Conservation (phyloP, 2,797 vertebrate species). For the Scolopax bukidnonensis region DNA sequence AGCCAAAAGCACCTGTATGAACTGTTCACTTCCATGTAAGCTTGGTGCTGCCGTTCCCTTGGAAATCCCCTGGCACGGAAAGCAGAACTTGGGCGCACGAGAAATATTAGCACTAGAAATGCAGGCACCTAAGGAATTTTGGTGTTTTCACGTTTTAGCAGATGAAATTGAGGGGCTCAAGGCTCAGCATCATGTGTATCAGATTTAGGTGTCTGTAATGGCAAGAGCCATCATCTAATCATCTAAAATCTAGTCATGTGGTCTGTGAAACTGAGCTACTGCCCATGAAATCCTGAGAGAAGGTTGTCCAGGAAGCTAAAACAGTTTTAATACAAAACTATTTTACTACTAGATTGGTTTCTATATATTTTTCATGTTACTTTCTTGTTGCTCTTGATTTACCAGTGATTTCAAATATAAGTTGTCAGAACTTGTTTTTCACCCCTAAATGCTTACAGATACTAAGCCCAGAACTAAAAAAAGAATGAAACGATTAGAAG, state of each 20-base stretch:
- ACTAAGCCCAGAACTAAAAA: neutral
- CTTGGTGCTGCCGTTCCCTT: neutral
- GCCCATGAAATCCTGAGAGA: neutral
- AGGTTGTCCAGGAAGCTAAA: neutral
- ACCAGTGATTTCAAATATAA: neutral
- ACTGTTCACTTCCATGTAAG: neutral
- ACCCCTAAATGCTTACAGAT: neutral
- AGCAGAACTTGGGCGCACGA: neutral
- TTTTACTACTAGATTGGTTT: neutral
- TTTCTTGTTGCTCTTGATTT: neutral
- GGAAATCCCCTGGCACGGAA: neutral
- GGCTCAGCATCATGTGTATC: neutral
- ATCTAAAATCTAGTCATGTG: neutral
- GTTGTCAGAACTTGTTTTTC: neutral
- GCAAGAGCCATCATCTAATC: neutral
- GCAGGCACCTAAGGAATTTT: neutral
- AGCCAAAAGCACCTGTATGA: neutral
- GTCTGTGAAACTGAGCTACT: neutral
- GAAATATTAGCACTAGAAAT: neutral
- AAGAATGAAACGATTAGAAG: neutral
- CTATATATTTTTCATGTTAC: neutral
- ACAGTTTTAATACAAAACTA: neutral
- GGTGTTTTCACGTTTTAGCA: neutral
- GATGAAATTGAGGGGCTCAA: neutral
- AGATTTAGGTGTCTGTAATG: neutral